A percentile compares a stretch with the other conserved stretches of the same genome.
Evolutionary conservation across 2,888 invertebrate species (phyloP).

Genomic region (Clostera curtula): DNA sequence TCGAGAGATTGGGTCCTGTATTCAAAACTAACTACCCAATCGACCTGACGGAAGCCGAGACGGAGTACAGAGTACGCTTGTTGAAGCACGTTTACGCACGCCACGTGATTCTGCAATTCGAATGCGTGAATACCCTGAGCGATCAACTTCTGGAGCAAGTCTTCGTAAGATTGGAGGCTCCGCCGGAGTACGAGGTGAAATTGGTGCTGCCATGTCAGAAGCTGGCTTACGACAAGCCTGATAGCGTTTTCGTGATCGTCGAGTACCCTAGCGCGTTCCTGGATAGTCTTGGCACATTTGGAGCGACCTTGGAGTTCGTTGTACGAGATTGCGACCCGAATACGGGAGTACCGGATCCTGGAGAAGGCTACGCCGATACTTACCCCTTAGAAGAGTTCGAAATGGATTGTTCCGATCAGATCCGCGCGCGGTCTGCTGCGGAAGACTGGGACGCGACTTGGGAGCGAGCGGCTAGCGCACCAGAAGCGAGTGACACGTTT

Average conservation of each 20-base stretch:
- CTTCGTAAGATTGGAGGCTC: constrained; percentile 88
- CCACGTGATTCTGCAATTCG: constrained; percentile 95
- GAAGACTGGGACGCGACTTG: constrained; percentile 79
- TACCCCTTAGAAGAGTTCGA: constrained; percentile 92
- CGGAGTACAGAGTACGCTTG: constrained; percentile 94
- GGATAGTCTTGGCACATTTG: constrained; percentile 87
- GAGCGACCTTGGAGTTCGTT: constrained; percentile 92
- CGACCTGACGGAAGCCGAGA: constrained; percentile 97
- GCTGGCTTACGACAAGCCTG: constrained; percentile 90
- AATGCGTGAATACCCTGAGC: constrained; percentile 95
- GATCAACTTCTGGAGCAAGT: constrained; percentile 97
- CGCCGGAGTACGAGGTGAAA: constrained; percentile 85
- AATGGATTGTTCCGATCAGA: constrained; percentile 56
- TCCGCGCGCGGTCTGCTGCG: constrained; percentile 38
- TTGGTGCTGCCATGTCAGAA: constrained; percentile 82
- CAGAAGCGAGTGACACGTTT: constrained; percentile 94
- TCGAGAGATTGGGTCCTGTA: constrained; percentile 89
- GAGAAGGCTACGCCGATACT: constrained; percentile 97
- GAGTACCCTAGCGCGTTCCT: constrained; percentile 72
- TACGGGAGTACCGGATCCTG: constrained; percentile 94
- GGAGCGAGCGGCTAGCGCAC: constrained; percentile 80
- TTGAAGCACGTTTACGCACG: constrained; percentile 93
- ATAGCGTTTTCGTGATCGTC: constrained; percentile 88
- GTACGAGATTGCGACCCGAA: constrained; percentile 98
- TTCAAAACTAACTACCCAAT: constrained; percentile 91